Percentiles rank a stretch among this genome's conserved stretches.
These are phyloP conservation scores for Pogona vitticeps DNA, from an alignment of 2,113 vertebrate species.

Conservation along the genomic window DNA sequence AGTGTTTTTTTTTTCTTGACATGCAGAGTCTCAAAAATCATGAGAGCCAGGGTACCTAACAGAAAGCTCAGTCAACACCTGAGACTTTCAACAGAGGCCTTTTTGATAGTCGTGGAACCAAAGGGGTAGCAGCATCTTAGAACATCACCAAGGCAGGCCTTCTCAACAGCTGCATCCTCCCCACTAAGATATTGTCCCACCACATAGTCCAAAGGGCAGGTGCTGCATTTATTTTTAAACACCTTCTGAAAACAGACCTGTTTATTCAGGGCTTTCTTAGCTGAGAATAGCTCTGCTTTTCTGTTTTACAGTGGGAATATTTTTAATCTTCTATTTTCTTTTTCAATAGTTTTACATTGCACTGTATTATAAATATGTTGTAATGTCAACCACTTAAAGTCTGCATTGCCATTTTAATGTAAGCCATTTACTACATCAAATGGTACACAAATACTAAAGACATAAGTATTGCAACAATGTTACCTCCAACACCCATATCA, in stretches of 20 bases:
- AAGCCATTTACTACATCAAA: not conserved
- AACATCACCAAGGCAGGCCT: not conserved
- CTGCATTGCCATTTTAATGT: not conserved
- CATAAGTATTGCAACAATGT: not conserved
- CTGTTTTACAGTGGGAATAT: not conserved
- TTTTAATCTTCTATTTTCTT: not conserved
- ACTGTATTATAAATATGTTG: not conserved
- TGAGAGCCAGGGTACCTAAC: not conserved
- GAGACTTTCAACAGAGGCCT: not conserved
- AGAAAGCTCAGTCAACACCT: not conserved
- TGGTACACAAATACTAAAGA: not conserved
- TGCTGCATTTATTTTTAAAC: not conserved
- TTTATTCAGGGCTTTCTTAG: too few relatives aligned
- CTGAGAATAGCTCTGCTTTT: not conserved
- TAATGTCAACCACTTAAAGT: not conserved
- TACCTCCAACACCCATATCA: not conserved
- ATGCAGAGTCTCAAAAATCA: not conserved
- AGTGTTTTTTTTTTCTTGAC: not conserved
- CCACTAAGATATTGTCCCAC: too few relatives aligned
- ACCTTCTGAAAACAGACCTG: too few relatives aligned
- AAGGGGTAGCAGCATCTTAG: too few relatives aligned
- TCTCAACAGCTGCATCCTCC: not conserved
- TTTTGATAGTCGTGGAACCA: too few relatives aligned
- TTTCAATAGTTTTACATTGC: too few relatives aligned
- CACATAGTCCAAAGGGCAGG: not conserved